Percentiles rank a stretch among this genome's conserved stretches.
These are phyloP conservation scores for Corythoichthys haematopterus DNA, from an alignment of 2,113 vertebrate genomes.

Conservation along the genomic window DNA sequence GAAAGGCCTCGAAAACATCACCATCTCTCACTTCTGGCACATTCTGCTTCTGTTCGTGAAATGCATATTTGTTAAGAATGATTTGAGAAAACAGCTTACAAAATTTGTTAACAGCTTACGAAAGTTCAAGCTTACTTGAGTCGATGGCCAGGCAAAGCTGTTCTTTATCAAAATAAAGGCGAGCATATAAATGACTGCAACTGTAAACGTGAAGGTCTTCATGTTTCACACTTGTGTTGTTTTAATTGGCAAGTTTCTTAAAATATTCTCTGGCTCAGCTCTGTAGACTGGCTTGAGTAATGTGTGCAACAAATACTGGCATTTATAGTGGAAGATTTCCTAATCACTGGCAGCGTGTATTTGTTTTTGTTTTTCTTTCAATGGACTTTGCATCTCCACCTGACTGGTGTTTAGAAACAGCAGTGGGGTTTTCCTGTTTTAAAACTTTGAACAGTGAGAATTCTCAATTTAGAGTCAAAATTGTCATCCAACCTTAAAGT, in stretches of 20 bases:
- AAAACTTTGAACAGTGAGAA: too few species aligned
- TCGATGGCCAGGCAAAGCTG: neutral
- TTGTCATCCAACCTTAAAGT: too few species aligned
- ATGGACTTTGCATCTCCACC: constrained; percentile 2
- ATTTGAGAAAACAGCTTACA: neutral
- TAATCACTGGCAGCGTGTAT: neutral
- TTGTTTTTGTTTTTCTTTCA: neutral
- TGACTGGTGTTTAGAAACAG: neutral
- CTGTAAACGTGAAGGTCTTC: neutral
- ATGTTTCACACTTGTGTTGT: neutral
- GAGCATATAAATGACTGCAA: neutral
- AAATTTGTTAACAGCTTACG: neutral
- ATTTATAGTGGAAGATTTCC: neutral
- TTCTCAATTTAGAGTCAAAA: too few species aligned
- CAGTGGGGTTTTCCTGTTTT: neutral
- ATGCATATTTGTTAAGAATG: neutral
- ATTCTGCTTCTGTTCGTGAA: neutral
- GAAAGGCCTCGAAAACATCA: neutral
- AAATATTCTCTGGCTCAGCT: neutral
- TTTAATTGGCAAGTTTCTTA: neutral
- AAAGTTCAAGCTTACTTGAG: neutral
- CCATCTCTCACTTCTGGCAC: neutral
- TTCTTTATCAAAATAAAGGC: neutral
- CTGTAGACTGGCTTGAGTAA: neutral
- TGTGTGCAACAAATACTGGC: neutral